phyloP scores from a whole-genome alignment of 2,888 invertebrate genomes.

The Cephus sareptanus region DNA sequence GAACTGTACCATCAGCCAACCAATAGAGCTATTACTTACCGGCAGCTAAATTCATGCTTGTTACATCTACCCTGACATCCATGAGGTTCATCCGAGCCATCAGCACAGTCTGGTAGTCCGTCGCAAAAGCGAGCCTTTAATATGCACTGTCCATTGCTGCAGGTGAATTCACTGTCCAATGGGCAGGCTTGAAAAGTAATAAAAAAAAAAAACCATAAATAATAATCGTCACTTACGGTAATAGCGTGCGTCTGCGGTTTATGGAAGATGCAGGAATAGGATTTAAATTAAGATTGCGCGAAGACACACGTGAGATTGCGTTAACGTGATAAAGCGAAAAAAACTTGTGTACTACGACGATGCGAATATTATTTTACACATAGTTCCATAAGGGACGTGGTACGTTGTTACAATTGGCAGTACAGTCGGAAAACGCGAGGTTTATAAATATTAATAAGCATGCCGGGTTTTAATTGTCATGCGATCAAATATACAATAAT shows the following conservation, averaged over 20 bases:
- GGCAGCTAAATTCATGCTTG: constrained; percentile 62
- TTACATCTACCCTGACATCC: constrained; percentile 67
- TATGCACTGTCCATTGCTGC: constrained; percentile 75
- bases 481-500: constrained; percentile 27
- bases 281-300: not conserved
- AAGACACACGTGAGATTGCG: not conserved
- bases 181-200: constrained; percentile 67
- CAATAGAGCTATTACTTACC: constrained; percentile 41
- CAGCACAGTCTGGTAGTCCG: constrained; percentile 74
- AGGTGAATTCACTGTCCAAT: constrained; percentile 69
- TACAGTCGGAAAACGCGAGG: not conserved
- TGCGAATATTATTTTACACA: not conserved
- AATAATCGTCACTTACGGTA: too few relatives aligned
- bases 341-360: not conserved
- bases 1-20: not conserved
- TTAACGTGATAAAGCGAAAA: not conserved
- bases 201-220: too few relatives aligned
- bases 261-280: not conserved
- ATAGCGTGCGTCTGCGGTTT: not conserved
- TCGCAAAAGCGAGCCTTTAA: constrained; percentile 73
- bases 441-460: not conserved
- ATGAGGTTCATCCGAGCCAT: constrained; percentile 75
- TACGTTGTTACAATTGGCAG: not conserved
- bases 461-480: constrained; percentile 8
- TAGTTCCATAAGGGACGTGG: not conserved